Conservation (phyloP, 2,797 vertebrate genomes). For the Enteromius viviparus region DNA sequence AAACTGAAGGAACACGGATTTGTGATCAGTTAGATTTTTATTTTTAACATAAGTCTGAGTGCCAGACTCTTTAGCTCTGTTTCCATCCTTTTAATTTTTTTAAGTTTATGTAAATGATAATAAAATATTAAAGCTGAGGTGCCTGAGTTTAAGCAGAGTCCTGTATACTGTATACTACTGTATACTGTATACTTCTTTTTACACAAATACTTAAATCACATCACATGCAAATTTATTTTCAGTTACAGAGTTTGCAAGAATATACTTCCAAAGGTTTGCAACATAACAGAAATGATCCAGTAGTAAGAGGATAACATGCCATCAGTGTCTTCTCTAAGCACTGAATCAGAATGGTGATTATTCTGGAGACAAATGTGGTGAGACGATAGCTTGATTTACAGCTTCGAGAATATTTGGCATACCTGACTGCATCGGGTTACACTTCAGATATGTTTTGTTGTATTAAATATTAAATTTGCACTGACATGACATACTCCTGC, state of each 20-base stretch:
- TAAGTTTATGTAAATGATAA: neutral
- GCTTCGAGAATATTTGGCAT: neutral
- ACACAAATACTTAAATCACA: neutral
- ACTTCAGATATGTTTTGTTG: neutral
- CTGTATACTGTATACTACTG: neutral
- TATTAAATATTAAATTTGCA: neutral
- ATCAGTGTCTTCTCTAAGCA: slow-evolving; percentile 18
- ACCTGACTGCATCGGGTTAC: neutral
- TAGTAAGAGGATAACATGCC: slow-evolving; percentile 49
- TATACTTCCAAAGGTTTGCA: too few species aligned
- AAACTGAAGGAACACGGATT: neutral
- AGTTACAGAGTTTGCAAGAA: neutral
- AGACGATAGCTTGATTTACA: slow-evolving; percentile 16
- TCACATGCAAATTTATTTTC: neutral
- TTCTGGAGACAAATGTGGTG: neutral
- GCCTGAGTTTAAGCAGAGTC: neutral
- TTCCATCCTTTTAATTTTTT: neutral
- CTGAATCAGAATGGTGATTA: slow-evolving; percentile 24
- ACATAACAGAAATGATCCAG: slow-evolving; percentile 62
- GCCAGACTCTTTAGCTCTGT: neutral
- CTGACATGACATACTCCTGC: neutral
- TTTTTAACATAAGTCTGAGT: neutral
- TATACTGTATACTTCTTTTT: neutral
- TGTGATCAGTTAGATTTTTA: neutral
- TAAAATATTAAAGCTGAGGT: neutral